phyloP scores from a whole-genome alignment of 1,140 invertebrate species.

The Macrotrachela quadricornifera region DNA sequence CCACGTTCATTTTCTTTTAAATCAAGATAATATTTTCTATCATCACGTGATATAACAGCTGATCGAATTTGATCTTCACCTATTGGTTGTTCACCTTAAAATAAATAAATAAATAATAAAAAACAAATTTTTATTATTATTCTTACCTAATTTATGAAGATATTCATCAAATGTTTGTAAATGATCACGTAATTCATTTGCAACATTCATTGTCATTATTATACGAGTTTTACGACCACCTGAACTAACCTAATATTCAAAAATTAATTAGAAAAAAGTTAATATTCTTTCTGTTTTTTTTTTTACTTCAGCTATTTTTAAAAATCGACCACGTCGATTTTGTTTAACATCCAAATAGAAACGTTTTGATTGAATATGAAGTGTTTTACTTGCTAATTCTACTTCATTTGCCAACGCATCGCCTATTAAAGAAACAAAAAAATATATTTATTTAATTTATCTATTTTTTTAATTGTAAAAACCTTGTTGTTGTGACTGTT shows the following conservation, averaged over 20 bases:
- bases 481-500: too few relatives aligned
- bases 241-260: constrained; percentile 39
- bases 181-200: constrained; percentile 87
- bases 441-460: too few relatives aligned
- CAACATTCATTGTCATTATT: constrained; percentile 59
- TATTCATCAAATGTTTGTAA: constrained; percentile 86
- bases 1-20: constrained; percentile 91
- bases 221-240: constrained; percentile 36
- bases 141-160: background rate
- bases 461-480: too few relatives aligned
- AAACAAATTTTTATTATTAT: background rate
- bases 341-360: constrained; percentile 98
- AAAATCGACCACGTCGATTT: constrained; percentile 82
- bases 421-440: too few relatives aligned
- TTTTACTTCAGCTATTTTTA: constrained; percentile 61
- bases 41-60: constrained; percentile 76
- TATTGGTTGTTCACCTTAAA: background rate
- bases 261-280: too few relatives aligned
- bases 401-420: constrained; percentile 39
- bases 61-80: background rate
- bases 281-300: too few relatives aligned
- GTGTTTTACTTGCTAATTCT: constrained; percentile 85
- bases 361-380: constrained; percentile 91
- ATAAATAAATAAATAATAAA: background rate
- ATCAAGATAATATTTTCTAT: constrained; percentile 86